Percentiles rank a stretch among this genome's conserved stretches.
Evolutionary conservation across 2,797 vertebrate genomes (phyloP).

Genomic region (Podargus strigoides): DNA sequence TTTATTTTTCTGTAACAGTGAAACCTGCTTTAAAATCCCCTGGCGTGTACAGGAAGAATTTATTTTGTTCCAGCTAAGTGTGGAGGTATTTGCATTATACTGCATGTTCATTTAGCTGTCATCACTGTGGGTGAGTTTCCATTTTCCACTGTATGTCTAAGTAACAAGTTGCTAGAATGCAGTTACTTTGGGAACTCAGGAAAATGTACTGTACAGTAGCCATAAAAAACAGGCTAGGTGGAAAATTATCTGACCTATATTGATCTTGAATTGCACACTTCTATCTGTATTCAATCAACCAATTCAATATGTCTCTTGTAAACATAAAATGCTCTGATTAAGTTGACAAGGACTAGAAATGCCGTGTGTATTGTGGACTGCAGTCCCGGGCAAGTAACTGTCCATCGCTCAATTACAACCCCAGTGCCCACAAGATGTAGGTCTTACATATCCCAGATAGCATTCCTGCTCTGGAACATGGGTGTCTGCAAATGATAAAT

Average conservation of each 20-base stretch:
- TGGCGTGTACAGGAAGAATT: background rate
- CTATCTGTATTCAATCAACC: background rate
- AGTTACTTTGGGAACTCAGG: background rate
- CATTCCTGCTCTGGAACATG: background rate
- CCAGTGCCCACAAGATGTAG: background rate
- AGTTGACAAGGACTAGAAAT: background rate
- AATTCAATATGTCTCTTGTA: too few relatives aligned
- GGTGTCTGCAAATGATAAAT: background rate
- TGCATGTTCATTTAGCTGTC: constrained; percentile 19
- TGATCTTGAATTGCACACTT: constrained; percentile 1
- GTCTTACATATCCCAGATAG: background rate
- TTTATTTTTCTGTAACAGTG: background rate
- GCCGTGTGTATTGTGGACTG: background rate
- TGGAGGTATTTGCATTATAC: background rate
- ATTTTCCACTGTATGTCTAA: background rate
- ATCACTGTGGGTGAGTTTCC: background rate
- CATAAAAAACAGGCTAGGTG: constrained; percentile 9
- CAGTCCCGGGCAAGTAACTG: background rate
- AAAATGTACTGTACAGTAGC: background rate
- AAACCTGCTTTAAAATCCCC: background rate
- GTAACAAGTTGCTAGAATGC: background rate
- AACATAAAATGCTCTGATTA: background rate
- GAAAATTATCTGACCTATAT: background rate
- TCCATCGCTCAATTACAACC: background rate
- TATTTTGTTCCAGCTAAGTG: background rate